These are phyloP conservation scores for Heliocidaris erythrogramma DNA, from an alignment of 35 echinoderm and acorn worm genomes.

Conservation along the genomic window DNA sequence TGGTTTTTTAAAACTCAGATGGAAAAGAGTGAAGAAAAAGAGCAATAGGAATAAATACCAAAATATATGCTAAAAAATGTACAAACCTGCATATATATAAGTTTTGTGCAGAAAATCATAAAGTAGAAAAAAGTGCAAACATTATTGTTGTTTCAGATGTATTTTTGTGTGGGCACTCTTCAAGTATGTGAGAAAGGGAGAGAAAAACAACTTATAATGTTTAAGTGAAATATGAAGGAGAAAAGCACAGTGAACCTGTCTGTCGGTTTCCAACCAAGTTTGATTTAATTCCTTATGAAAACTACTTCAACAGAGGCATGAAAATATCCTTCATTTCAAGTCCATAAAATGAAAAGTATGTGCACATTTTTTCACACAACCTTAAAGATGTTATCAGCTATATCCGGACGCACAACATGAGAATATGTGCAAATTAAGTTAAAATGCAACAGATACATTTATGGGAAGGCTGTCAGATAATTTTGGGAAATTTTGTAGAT, in stretches of 20 bases:
- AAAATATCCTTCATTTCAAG: not conserved
- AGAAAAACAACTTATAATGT: not conserved
- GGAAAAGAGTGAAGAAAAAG: not conserved
- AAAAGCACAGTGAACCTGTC: conserved; percentile 1
- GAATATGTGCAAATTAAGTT: no score
- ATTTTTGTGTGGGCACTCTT: not conserved
- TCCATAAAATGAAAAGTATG: not conserved
- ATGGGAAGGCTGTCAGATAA: no score
- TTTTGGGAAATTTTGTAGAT: no score
- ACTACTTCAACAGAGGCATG: not conserved
- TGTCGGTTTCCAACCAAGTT: not conserved
- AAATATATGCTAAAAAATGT: no score
- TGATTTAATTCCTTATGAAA: not conserved
- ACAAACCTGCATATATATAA: not conserved
- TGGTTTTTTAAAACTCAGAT: not conserved
- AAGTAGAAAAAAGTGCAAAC: not conserved
- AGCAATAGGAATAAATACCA: no score
- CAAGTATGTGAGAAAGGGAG: not conserved
- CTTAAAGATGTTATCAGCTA: no score
- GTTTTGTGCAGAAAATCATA: not conserved
- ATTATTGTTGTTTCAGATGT: not conserved
- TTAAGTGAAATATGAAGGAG: not conserved
- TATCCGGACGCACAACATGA: no score
- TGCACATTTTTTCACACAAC: no score
- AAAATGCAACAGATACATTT: no score